phyloP scores from a whole-genome alignment of 2,113 vertebrate species.

The Oreotrochilus melanogaster region DNA sequence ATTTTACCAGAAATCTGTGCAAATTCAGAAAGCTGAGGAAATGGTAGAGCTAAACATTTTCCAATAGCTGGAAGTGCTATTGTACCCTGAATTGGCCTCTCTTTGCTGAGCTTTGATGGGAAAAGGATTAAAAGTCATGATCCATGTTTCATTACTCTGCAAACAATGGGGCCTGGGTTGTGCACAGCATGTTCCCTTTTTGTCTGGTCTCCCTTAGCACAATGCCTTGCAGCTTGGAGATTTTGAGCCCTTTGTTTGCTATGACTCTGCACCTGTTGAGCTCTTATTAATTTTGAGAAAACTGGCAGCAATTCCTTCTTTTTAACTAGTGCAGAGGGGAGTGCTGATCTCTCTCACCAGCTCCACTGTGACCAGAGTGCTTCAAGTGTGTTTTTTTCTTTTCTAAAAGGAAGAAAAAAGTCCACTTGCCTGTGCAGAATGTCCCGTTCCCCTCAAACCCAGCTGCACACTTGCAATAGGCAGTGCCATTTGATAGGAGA shows the following conservation, averaged over 20 bases:
- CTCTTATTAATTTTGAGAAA: background rate
- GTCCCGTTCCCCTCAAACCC: constrained; percentile 93
- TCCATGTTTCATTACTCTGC: background rate
- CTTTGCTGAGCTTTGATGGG: background rate
- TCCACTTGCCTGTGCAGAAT: constrained; percentile 83
- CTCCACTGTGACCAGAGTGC: background rate
- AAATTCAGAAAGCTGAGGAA: background rate
- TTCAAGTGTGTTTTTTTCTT: background rate
- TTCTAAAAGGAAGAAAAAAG: background rate
- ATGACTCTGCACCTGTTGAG: background rate
- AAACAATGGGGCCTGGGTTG: background rate
- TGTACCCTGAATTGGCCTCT: background rate
- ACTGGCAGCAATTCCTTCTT: background rate
- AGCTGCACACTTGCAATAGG: constrained; percentile 85
- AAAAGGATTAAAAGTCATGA: constrained; percentile 47
- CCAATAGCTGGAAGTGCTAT: constrained; percentile 19
- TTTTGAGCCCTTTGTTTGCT: background rate
- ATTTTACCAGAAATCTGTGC: background rate
- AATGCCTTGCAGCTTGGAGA: accelerated
- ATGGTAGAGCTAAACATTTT: background rate
- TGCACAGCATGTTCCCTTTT: background rate
- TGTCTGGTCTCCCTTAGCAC: background rate
- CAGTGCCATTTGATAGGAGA: constrained; percentile 34
- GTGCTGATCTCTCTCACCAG: background rate
- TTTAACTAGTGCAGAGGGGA: background rate